phyloP scores from a whole-genome alignment of 2,888 invertebrate genomes.

The Salpingus planirostris region DNA sequence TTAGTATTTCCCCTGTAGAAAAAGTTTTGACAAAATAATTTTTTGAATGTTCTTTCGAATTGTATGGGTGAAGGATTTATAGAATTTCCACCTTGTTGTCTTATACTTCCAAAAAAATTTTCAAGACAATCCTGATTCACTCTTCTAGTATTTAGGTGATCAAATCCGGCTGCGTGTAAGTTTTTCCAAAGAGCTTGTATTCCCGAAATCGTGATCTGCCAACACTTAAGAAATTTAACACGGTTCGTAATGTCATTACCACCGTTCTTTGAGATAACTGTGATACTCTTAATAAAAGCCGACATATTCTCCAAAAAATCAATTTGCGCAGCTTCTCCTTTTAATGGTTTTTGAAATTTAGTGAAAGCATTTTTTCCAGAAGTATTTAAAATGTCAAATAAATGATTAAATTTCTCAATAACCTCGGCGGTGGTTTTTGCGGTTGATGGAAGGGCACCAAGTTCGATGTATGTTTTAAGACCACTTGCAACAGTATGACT shows the following conservation, averaged over 20 bases:
- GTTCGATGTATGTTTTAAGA: constrained; percentile 1
- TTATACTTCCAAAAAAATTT: constrained; percentile 19
- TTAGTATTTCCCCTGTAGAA: constrained; percentile 42
- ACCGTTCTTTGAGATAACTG: not conserved
- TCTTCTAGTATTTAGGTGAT: constrained; percentile 17
- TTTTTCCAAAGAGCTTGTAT: constrained; percentile 16
- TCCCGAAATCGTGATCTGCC: constrained; percentile 13
- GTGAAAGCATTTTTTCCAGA: not conserved
- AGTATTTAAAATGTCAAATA: constrained; percentile 5
- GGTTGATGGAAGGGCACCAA: not conserved
- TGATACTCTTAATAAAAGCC: not conserved
- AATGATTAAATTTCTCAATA: constrained; percentile 7
- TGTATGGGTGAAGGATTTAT: constrained; percentile 21
- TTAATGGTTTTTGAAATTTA: not conserved
- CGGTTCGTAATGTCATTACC: not conserved
- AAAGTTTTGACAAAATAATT: constrained; percentile 15
- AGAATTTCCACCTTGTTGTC: constrained; percentile 17
- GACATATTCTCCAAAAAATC: not conserved
- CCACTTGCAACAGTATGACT: constrained; percentile 1
- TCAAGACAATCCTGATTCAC: constrained; percentile 21
- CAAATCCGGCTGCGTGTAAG: constrained; percentile 10
- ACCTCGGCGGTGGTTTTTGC: constrained; percentile 3
- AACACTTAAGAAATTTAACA: constrained; percentile 1
- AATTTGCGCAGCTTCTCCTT: not conserved
- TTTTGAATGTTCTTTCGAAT: constrained; percentile 16